These are phyloP conservation scores for Indri indri DNA, from an alignment of 2,113 vertebrate species.

Conservation along the genomic window DNA sequence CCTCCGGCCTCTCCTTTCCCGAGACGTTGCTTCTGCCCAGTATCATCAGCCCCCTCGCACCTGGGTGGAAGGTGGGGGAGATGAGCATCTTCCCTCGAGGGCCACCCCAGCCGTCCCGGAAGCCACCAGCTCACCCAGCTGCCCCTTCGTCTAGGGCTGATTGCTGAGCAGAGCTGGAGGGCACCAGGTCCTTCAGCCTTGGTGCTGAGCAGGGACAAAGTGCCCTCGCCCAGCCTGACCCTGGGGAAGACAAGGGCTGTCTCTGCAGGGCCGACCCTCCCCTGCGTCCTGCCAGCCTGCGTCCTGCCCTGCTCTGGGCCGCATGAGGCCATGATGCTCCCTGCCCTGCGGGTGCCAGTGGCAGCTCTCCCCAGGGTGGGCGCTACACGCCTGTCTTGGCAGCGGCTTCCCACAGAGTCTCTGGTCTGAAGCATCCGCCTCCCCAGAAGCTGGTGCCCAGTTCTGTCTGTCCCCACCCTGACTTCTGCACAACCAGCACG, in stretches of 20 bases:
- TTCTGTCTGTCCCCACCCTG: no score
- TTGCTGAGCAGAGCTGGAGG: background rate
- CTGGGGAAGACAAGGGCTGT: background rate
- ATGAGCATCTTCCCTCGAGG: fast-evolving
- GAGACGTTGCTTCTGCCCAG: fast-evolving
- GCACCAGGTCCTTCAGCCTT: no score
- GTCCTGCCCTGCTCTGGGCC: fast-evolving
- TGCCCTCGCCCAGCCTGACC: fast-evolving
- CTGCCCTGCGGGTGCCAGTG: no score
- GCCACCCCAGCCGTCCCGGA: fast-evolving
- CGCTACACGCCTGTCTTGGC: fast-evolving
- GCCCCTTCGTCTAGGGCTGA: background rate
- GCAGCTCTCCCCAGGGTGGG: fast-evolving
- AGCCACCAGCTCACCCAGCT: background rate
- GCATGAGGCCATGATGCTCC: fast-evolving
- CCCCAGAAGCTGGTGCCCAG: background rate
- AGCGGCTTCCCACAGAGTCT: fast-evolving
- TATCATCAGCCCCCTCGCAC: fast-evolving
- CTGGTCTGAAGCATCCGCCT: no score
- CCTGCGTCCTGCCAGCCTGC: background rate
- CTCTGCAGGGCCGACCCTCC: fast-evolving
- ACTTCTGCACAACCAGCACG: fast-evolving
- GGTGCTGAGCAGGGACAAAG: fast-evolving
- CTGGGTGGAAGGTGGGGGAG: background rate
- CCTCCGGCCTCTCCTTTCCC: fast-evolving